Percentiles rank a stretch among this genome's conserved stretches.
Evolutionary conservation across 2,797 vertebrate species (phyloP).

Genomic region (Myripristis murdjan): DNA sequence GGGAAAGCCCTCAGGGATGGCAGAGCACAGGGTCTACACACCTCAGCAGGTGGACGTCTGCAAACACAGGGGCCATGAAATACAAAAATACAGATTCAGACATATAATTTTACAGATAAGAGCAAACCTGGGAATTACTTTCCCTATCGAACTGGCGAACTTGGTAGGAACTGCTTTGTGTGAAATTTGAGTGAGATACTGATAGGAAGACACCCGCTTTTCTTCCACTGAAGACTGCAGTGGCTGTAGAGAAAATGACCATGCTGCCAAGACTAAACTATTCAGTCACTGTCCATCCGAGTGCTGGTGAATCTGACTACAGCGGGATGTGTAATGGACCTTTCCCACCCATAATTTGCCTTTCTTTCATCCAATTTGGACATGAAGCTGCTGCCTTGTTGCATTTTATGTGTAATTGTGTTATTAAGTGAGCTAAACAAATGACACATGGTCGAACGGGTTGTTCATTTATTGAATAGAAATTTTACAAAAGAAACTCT

Average conservation of each 20-base stretch:
- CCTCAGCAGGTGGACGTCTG: constrained; percentile 3
- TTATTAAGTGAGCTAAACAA: too few species aligned
- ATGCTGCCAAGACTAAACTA: too few species aligned
- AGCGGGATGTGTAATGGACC: too few species aligned
- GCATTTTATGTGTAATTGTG: too few species aligned
- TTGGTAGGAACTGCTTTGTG: background rate
- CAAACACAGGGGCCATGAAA: background rate
- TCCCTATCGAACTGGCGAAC: background rate
- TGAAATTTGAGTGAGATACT: background rate
- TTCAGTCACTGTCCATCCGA: background rate
- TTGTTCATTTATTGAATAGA: too few species aligned
- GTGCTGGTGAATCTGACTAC: constrained; percentile 1
- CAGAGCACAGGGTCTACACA: constrained; percentile 4
- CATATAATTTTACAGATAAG: background rate
- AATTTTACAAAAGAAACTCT: too few species aligned
- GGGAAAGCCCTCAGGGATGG: background rate
- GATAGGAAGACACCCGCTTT: background rate
- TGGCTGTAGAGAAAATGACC: too few species aligned
- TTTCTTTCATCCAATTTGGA: too few species aligned
- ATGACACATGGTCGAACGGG: too few species aligned
- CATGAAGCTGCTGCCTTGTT: too few species aligned
- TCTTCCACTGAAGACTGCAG: background rate
- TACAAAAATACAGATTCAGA: background rate
- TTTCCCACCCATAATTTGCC: too few species aligned
- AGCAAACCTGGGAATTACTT: background rate